Evolutionary conservation across 2,888 invertebrate species (phyloP).

Genomic region (Andrena dorsata): DNA sequence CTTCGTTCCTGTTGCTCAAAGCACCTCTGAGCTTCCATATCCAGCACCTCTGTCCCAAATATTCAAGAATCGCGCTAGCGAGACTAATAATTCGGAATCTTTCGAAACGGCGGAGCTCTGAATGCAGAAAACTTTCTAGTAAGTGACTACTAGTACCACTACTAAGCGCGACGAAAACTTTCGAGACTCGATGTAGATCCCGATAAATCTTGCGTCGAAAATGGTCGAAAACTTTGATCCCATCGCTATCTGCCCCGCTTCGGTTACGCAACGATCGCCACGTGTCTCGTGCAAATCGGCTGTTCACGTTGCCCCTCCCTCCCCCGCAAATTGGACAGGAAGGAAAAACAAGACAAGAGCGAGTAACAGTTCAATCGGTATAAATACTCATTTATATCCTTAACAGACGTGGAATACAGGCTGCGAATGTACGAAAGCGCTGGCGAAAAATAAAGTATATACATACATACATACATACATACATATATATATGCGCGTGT

Average conservation of each 20-base stretch:
- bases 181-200: too few species aligned
- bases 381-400: slow-evolving; percentile 60
- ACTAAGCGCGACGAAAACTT: background rate
- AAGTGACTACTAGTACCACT: too few species aligned
- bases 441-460: slow-evolving; percentile 8
- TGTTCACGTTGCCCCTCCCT: background rate
- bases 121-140: too few species aligned
- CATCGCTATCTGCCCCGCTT: slow-evolving; percentile 13
- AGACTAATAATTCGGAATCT: too few species aligned
- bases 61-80: too few species aligned
- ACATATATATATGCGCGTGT: background rate
- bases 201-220: background rate
- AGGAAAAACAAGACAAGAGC: slow-evolving; percentile 20
- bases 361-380: slow-evolving; percentile 39
- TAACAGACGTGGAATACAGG: slow-evolving; percentile 35
- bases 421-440: slow-evolving; percentile 22
- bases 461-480: slow-evolving; percentile 5
- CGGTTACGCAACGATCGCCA: slow-evolving; percentile 41
- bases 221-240: slow-evolving; percentile 32
- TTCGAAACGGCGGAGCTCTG: too few species aligned
- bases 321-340: slow-evolving; percentile 6
- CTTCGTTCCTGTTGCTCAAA: too few species aligned
- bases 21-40: too few species aligned
- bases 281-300: slow-evolving; percentile 34
- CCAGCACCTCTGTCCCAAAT: too few species aligned